phyloP scores from a whole-genome alignment of 2,797 vertebrate species.

The Falco rusticolus region DNA sequence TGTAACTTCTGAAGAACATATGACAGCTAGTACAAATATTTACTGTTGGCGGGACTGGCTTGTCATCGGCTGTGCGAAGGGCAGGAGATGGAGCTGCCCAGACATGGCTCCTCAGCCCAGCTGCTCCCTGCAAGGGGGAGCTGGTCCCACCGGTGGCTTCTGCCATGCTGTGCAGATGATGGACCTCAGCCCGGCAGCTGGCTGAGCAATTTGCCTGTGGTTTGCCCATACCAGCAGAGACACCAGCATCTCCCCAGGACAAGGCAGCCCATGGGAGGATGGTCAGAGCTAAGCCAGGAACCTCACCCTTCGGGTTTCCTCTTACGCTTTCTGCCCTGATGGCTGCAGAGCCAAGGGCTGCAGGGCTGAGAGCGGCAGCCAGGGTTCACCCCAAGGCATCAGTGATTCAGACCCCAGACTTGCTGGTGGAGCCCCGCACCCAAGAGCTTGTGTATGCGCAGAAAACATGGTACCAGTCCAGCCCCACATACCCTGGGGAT shows the following conservation, averaged over 20 bases:
- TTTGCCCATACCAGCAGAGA: background rate
- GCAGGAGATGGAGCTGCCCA: background rate
- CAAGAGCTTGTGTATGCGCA: background rate
- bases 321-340: background rate
- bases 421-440: fast-evolving
- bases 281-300: background rate
- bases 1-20: background rate
- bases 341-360: background rate
- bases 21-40: background rate
- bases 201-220: fast-evolving
- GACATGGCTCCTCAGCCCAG: fast-evolving
- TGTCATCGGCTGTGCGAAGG: background rate
- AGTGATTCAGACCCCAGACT: background rate
- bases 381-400: fast-evolving
- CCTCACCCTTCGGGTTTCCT: background rate
- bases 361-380: background rate
- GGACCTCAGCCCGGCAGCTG: background rate
- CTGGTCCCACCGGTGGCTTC: background rate
- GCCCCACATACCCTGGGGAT: background rate
- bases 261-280: background rate
- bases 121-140: fast-evolving
- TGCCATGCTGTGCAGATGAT: background rate
- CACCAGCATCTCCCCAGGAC: background rate
- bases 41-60: background rate
- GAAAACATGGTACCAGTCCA: too few relatives aligned